Base-by-base conservation (phyloP, 1,140 invertebrate species). In the Ladona fulva region DNA sequence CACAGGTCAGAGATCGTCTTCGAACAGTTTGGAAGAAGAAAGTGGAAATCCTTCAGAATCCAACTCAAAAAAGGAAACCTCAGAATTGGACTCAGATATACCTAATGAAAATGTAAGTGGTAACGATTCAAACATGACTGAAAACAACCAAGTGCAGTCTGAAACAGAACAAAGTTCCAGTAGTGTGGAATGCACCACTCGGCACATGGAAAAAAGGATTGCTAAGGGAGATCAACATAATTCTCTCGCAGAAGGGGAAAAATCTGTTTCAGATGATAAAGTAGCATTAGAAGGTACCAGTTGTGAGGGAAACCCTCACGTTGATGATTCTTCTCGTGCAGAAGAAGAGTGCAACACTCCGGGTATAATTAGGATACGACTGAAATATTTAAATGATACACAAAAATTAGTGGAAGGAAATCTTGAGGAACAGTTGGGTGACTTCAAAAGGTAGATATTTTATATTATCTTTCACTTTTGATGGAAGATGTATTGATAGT, bases 351-450 rank as follows among this genome's bases (percentile, higher is more conserved):
- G 75, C 22, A 52, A 37, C 42, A 52, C 77, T 16, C 42, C 78
- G 42, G 86, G 86, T 73, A 85, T 87, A 78, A 92, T 94, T 80
- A 87, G 89, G 59, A 92, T 96, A 79, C 91, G 92, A 81, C 85
- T 97, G 1, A 96, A 95, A 84, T 96, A 93, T 83, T 88, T 96
- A 52, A 95, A 96, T 83, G 95, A 96, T 82, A 93, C 94, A 74
- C 88, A 94, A 79, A 92, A 92, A 85, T 83, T 93, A 77, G 94
- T 96, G 0, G 90, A 91, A 81, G 93, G 92, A 5, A 90, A 88
- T 79, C 87, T 92, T 29, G 88, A 91, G 79, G 93, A 95, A 83
- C 87, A 89, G 78, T 85, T 97, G 79, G 93, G 91, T 77, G 92
- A 94, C 84, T 97, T 97, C 85, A 95, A 95, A 90, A 92, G 91